A percentile compares a stretch with the other conserved stretches of the same genome.
phyloP scores from a whole-genome alignment of 1,140 invertebrate genomes.

The Conus ventricosus region DNA sequence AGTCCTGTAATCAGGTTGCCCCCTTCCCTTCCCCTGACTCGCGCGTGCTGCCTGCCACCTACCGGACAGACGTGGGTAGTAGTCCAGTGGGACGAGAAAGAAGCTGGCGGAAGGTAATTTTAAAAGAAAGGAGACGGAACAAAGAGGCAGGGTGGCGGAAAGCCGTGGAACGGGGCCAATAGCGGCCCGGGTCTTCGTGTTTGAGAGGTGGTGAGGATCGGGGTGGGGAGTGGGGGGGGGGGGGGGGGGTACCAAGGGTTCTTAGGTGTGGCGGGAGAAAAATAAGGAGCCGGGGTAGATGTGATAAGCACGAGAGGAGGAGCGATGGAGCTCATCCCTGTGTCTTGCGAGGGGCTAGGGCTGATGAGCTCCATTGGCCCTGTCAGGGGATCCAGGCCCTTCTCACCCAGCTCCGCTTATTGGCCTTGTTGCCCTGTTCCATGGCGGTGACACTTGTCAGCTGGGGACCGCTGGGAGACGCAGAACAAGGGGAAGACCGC shows the following conservation, averaged over 20 bases:
- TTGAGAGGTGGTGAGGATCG: too few species aligned
- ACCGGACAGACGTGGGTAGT: neutral
- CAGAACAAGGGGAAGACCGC: neutral
- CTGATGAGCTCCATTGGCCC: neutral
- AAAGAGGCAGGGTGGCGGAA: too few species aligned
- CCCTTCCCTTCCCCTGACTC: neutral
- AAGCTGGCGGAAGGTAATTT: neutral
- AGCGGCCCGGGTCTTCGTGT: too few species aligned
- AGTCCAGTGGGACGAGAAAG: neutral
- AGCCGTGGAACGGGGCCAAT: too few species aligned
- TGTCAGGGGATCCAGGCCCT: neutral
- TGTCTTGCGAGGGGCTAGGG: neutral
- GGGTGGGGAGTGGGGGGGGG: neutral
- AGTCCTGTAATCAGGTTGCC: conserved; percentile 11
- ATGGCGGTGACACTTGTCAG: neutral
- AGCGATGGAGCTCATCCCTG: neutral
- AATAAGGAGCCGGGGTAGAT: neutral
- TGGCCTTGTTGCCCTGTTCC: neutral
- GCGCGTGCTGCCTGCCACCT: conserved; percentile 17
- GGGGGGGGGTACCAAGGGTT: neutral
- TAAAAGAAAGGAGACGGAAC: neutral
- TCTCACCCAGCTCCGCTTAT: neutral
- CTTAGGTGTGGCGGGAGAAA: neutral
- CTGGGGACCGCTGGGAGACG: neutral
- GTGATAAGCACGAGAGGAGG: neutral